Evolutionary conservation across 2,113 vertebrate species (phyloP), one percentile per base, ranked within the genome.

Genomic region (Megaceryle torquata): DNA sequence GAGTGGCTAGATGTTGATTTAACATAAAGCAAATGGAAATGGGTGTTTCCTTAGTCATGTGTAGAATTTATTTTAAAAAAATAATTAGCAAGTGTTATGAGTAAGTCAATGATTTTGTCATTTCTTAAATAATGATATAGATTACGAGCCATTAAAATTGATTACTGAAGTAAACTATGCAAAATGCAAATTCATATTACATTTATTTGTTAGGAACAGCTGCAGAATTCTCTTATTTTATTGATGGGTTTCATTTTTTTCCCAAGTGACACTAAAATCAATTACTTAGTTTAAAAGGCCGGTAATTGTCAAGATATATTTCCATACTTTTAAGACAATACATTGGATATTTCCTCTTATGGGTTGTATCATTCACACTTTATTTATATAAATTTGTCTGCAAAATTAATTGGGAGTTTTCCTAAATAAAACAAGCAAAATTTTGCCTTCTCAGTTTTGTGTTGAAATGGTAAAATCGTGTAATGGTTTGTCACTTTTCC

Each of bases 11-110:
- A 98, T 98, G 98, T 98, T 98, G 98, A 98, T 98, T 98, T 98
- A 98, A 98, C 98, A 98, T 98, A 98, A 98, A 98, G 97, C 98
- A 98, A 98, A 98, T 98, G 98, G 98, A 98, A 98, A 97, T 97
- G 98, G 98, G 97, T 97, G 98, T 98, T 98, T 98, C 98, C 97
- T 97, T 97, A 97, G 96, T 95, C 96, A 95, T 97, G 93, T 97
- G 88, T 96, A 98, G 96, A 97, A 97, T 97, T 97, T 97, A 97
- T 97, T 98, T 97, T 95, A 86, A 96, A 97, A 44, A 98, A 98
- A 98, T 95, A 98, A 98, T 98, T 98, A 98, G 96, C 91, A 96
- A 98, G 93, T 97, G 96, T 97, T 97, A 95, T 96, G 96, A 96
- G 89, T 96, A 97, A 96, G 93, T 97, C 95, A 97, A 96, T 95